These are phyloP conservation scores for Achatina immaculata DNA, from an alignment of 1,140 invertebrate genomes.

Conservation along the genomic window DNA sequence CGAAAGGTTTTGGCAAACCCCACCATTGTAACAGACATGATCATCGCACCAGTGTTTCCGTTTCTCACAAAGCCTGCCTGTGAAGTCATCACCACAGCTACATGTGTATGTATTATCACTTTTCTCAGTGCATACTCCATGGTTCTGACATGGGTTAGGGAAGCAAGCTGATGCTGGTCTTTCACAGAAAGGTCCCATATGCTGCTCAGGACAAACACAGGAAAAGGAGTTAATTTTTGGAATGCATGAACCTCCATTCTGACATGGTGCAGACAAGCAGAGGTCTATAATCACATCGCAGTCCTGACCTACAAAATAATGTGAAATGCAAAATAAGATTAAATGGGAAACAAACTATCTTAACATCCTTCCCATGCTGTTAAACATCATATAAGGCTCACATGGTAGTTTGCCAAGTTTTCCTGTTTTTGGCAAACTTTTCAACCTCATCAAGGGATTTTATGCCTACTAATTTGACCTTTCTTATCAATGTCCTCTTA, in stretches of 20 bases:
- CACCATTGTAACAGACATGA: conserved; percentile 10
- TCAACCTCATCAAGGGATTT: too few species aligned
- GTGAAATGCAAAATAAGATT: not conserved
- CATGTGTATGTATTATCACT: not conserved
- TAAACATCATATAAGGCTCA: too few species aligned
- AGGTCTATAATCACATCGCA: not conserved
- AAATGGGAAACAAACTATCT: not conserved
- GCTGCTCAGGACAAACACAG: not conserved
- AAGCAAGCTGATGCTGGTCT: conserved; percentile 7
- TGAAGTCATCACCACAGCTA: not conserved
- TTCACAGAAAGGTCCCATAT: conserved; percentile 13
- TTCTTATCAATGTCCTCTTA: too few species aligned
- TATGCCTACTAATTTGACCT: too few species aligned
- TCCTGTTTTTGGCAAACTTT: too few species aligned
- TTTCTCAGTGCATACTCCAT: not conserved
- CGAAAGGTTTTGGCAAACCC: not conserved
- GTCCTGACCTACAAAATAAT: not conserved
- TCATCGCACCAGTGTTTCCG: conserved; percentile 10
- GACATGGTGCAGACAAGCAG: conserved; percentile 6
- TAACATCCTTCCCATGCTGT: too few species aligned
- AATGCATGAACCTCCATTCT: not conserved
- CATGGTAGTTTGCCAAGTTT: too few species aligned
- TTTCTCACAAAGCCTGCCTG: not conserved
- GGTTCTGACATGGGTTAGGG: conserved; percentile 16
- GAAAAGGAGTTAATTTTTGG: not conserved